Base-by-base conservation (phyloP, 2,113 vertebrate species). In the Peromyscus leucopus region DNA sequence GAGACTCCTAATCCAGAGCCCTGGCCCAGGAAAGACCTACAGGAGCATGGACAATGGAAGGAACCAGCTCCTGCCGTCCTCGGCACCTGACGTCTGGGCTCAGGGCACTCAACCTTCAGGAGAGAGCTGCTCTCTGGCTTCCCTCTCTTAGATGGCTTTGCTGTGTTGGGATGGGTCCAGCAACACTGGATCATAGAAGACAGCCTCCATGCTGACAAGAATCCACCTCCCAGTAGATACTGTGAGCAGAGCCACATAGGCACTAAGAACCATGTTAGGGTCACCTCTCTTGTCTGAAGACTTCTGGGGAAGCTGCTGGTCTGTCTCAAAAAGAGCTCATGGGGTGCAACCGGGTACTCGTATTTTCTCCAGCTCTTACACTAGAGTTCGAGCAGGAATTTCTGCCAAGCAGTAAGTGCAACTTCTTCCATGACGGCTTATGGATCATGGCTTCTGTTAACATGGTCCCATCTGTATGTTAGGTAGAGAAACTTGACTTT, bases 11-110 rank as follows among this genome's bases (percentile, higher is more conserved):
- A 65, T 46, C 19, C 11, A 16, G 16, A 0, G 1, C 15, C n/a
- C 0, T 0, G 2, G 4, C 26, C 0, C 1, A 2, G 15, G 15
- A 17, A 67, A 26, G 59, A 51, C 0, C 2, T 10, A 5, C 2
- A 21, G 4, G 33, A 5, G 3, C 22, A 33, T 15, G 57, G 33
- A 26, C 51, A n/a, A 1, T 11, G 46, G 24, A 0, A 0, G 0
- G 9, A n/a, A 21, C 4, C 0, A 6, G 1, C 7, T 1, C 55
- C 10, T 4, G 26, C 1, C 33, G 7, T 2, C 36, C 1, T 65
- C 0, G 3, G 10, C 63, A 36, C 63, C 19, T 85, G 82, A 42
- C n/a, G 31, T 84, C n/a, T 42, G 9, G 39, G 42, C 2, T 85
- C 61, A 10, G 39, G 46, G 26, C 16, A 65, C 15, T 12, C 26